phyloP scores from a whole-genome alignment of 2,888 invertebrate species.

The Megamerina dolium region DNA sequence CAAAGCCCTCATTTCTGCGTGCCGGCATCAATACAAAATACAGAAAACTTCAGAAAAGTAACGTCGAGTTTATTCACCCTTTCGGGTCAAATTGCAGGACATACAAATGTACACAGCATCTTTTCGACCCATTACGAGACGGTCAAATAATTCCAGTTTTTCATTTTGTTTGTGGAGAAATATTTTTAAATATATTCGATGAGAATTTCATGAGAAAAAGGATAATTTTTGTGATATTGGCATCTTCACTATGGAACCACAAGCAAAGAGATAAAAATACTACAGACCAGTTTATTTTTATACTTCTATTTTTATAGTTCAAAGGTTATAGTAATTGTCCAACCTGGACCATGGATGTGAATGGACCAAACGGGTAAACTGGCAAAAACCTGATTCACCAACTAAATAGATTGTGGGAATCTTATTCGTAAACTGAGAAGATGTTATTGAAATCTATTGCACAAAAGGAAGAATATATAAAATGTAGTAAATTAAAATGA shows the following conservation, averaged over 20 bases:
- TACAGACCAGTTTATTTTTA: no score
- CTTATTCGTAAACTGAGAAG: no score
- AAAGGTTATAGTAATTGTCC: constrained; percentile 39
- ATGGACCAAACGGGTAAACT: no score
- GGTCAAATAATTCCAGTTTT: constrained; percentile 21
- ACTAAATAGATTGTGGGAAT: no score
- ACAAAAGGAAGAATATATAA: no score
- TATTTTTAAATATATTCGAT: constrained; percentile 15
- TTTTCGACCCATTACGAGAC: constrained; percentile 6
- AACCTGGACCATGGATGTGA: no score
- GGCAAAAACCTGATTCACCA: no score
- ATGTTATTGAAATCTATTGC: no score
- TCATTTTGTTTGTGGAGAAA: no score
- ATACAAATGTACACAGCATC: no score
- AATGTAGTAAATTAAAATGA: no score
- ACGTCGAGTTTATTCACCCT: constrained; percentile 25
- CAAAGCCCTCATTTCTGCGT: background rate
- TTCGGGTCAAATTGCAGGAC: constrained; percentile 8
- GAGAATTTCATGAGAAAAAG: constrained; percentile 29
- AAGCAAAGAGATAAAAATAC: no score
- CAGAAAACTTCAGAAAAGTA: background rate
- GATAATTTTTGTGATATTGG: constrained; percentile 21
- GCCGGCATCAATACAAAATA: background rate
- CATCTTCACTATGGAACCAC: constrained; percentile 18
- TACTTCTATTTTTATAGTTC: constrained; percentile 26